Conservation (phyloP, 2,113 vertebrate genomes). For the Parus major region DNA sequence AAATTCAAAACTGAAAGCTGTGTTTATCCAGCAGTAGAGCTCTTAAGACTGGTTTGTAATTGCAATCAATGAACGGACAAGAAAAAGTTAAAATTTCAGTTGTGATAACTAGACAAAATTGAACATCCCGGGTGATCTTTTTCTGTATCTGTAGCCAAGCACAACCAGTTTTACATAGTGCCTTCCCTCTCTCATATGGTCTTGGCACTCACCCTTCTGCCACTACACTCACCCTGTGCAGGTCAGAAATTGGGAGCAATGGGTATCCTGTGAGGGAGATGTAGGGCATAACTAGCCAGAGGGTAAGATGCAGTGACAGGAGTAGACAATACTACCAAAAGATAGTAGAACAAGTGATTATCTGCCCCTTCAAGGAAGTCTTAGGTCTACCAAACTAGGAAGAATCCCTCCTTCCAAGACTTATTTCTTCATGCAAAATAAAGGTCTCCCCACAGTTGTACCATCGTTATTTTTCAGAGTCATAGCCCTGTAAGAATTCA, state of each 20-base stretch:
- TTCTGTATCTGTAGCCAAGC: background rate
- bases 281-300: background rate
- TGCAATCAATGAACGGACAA: background rate
- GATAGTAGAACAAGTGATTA: background rate
- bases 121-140: background rate
- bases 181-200: background rate
- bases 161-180: background rate
- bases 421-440: background rate
- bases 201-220: background rate
- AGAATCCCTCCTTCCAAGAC: background rate
- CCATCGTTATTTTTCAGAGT: background rate
- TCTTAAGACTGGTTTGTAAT: background rate
- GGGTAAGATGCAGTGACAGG: background rate
- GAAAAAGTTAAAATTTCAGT: background rate
- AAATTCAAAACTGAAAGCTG: background rate
- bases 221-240: background rate
- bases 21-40: background rate
- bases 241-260: background rate
- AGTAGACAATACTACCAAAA: background rate
- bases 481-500: background rate
- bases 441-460: background rate
- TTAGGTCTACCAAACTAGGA: background rate
- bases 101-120: background rate
- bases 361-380: background rate
- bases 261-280: background rate